Percentiles rank a stretch among this genome's conserved stretches.
Evolutionary conservation across 2,888 invertebrate species (phyloP).

Genomic region (Buathra laborator): DNA sequence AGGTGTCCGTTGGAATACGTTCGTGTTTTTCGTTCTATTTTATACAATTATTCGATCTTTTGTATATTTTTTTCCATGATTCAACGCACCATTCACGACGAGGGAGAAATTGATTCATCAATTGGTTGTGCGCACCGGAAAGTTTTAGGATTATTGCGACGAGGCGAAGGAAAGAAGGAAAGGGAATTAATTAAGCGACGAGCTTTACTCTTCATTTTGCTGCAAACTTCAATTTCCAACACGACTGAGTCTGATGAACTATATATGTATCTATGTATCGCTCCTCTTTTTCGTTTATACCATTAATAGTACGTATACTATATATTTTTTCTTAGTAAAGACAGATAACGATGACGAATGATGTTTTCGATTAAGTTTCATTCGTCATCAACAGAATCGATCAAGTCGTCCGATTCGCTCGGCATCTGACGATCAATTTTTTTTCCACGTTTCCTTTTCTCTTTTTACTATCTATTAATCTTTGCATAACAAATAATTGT

Average conservation of each 20-base stretch:
- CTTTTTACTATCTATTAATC: conserved; percentile 47
- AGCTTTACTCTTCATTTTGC: neutral
- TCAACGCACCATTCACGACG: neutral
- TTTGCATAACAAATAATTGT: conserved; percentile 60
- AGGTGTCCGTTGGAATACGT: conserved; percentile 14
- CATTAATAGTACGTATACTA: conserved; percentile 49
- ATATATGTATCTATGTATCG: conserved; percentile 51
- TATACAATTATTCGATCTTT: neutral
- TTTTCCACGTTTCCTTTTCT: conserved; percentile 3
- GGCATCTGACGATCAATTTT: conserved; percentile 36
- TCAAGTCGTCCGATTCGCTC: conserved; percentile 36
- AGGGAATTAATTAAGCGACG: neutral
- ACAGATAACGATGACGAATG: conserved; percentile 37
- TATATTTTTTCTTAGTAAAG: conserved; percentile 54
- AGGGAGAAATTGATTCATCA: neutral
- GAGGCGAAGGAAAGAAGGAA: neutral
- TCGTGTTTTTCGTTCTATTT: conserved; percentile 7
- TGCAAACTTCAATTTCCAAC: conserved; percentile 32
- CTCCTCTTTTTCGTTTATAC: conserved; percentile 49
- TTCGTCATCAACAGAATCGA: conserved; percentile 39
- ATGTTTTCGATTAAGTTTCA: conserved; percentile 13
- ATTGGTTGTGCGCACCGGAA: conserved; percentile 65
- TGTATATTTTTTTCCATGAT: conserved; percentile 1
- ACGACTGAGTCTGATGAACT: conserved; percentile 47
- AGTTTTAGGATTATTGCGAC: conserved; percentile 22